phyloP scores from a whole-genome alignment of 2,113 vertebrate species.

The Xyrauchen texanus region DNA sequence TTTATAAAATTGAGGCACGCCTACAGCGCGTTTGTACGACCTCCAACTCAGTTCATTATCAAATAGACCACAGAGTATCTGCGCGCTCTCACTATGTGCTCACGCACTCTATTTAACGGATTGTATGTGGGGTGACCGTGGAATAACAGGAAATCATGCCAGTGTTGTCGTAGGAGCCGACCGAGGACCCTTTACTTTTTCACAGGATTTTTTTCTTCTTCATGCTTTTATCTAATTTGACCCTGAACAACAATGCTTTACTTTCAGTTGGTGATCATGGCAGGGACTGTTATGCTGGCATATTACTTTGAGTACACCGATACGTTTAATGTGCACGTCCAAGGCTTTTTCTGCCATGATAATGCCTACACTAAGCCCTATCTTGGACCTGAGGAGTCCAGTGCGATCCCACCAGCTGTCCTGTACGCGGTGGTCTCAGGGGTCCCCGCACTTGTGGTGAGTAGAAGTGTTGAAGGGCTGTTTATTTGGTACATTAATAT shows the following conservation, averaged over 20 bases:
- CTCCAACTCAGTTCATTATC: conserved; percentile 3
- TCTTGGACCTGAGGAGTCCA: conserved; percentile 85
- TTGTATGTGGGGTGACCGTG: not conserved
- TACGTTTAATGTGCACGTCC: conserved; percentile 86
- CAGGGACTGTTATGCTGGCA: conserved; percentile 86
- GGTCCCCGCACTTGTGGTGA: conserved; percentile 86
- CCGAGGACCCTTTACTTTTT: not conserved
- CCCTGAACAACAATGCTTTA: conserved; percentile 80
- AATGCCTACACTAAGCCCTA: conserved; percentile 83
- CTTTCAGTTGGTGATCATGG: conserved; percentile 92
- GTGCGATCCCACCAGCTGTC: conserved; percentile 81
- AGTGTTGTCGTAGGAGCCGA: not conserved
- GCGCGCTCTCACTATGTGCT: conserved; percentile 12
- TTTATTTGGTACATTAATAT: not conserved
- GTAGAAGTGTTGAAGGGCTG: conserved; percentile 48
- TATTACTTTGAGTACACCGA: conserved; percentile 93
- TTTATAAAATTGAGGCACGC: conserved; percentile 8
- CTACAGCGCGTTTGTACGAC: conserved; percentile 2
- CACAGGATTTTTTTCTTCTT: not conserved
- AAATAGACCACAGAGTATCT: not conserved
- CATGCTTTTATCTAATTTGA: conserved; percentile 4
- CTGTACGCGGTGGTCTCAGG: conserved; percentile 86
- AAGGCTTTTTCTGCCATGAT: conserved; percentile 90
- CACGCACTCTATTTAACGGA: not conserved
- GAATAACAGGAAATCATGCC: not conserved